These are phyloP conservation scores for Cromileptes altivelis DNA, from an alignment of 2,113 vertebrate genomes.

Conservation along the genomic window DNA sequence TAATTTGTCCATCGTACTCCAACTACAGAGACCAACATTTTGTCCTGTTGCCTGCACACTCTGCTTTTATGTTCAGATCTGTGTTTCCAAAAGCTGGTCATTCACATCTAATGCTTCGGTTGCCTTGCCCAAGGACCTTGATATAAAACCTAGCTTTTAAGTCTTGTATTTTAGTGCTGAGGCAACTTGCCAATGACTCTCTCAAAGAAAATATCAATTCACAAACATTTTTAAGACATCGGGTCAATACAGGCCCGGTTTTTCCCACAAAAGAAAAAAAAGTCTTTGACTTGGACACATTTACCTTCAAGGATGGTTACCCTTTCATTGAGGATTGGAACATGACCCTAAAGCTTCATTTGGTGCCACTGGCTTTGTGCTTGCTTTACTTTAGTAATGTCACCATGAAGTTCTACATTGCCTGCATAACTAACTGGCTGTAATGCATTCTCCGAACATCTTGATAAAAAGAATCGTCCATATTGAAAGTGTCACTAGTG, in stretches of 20 bases:
- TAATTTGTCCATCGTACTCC: no score
- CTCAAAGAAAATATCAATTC: not conserved
- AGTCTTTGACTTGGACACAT: not conserved
- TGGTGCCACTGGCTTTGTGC: not conserved
- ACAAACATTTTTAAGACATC: not conserved
- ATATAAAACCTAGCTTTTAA: not conserved
- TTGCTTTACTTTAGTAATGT: not conserved
- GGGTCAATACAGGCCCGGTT: not conserved
- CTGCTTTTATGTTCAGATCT: no score
- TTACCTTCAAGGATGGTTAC: not conserved
- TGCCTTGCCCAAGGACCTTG: not conserved
- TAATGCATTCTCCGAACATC: not conserved
- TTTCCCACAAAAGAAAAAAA: not conserved
- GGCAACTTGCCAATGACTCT: not conserved
- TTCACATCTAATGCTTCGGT: not conserved
- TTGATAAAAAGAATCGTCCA: not conserved
- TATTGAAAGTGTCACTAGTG: not conserved
- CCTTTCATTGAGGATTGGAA: not conserved
- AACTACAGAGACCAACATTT: no score
- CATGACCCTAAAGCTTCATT: conserved; percentile 9
- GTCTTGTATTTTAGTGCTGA: not conserved
- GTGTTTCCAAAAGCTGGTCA: no score
- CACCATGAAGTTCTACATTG: not conserved
- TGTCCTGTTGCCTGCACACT: no score
- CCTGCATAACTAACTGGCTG: not conserved